Evolutionary conservation across 1,140 invertebrate species (phyloP).

Genomic region (Dreissena rostriformis): DNA sequence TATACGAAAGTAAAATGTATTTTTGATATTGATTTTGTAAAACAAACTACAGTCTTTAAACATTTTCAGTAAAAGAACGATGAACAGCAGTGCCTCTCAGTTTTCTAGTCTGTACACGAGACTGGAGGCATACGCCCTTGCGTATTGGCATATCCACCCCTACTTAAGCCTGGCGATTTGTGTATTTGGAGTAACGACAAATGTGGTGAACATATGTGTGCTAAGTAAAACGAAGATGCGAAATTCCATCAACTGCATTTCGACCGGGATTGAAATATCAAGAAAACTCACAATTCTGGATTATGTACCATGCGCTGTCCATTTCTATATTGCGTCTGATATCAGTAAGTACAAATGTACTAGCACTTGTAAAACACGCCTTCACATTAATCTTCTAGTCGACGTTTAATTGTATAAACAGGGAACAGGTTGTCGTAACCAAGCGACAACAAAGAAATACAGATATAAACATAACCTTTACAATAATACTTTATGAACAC

Average conservation of each 20-base stretch:
- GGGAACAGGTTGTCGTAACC: too few species aligned
- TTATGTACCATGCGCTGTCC: conserved; percentile 91
- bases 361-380: too few species aligned
- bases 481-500: too few species aligned
- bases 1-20: too few species aligned
- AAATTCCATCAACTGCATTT: conserved; percentile 91
- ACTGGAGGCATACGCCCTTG: conserved; percentile 63
- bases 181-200: conserved; percentile 93
- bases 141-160: conserved; percentile 85
- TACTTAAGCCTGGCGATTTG: conserved; percentile 90
- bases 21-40: too few species aligned
- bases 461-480: too few species aligned
- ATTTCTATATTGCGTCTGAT: conserved; percentile 78
- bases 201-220: conserved; percentile 93
- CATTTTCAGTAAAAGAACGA: not conserved
- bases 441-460: too few species aligned
- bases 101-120: not conserved
- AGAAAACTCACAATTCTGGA: conserved; percentile 94
- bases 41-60: too few species aligned
- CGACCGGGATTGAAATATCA: conserved; percentile 91
- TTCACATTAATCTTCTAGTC: too few species aligned
- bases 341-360: conserved; percentile 23
- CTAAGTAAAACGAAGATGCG: conserved; percentile 92
- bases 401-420: too few species aligned
- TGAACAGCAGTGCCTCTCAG: conserved; percentile 12